Evolutionary conservation across 2,888 invertebrate species (phyloP).

Genomic region (Brachyopa scutellaris): DNA sequence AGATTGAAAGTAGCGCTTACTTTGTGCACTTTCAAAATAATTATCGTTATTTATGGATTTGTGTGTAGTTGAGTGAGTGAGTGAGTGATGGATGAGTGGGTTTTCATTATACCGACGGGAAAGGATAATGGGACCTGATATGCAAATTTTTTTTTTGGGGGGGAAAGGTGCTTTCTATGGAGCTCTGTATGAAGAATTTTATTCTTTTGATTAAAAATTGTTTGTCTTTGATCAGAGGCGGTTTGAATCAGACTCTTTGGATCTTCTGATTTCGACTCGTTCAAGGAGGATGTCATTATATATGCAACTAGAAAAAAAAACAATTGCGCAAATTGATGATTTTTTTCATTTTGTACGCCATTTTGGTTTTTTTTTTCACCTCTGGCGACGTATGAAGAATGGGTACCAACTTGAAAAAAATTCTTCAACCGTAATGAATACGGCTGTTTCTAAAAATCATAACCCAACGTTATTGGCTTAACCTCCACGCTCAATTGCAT

Average conservation of each 20-base stretch:
- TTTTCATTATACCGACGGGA: constrained; percentile 17
- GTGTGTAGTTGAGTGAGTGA: constrained; percentile 54
- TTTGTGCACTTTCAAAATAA: constrained; percentile 56
- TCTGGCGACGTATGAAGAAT: too few species aligned
- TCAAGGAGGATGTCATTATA: not conserved
- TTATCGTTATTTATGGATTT: constrained; percentile 66
- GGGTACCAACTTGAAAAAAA: too few species aligned
- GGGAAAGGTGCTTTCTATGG: not conserved
- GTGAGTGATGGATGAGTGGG: constrained; percentile 32
- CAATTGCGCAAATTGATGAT: too few species aligned
- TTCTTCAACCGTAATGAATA: too few species aligned
- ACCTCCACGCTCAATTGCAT: too few species aligned
- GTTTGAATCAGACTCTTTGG: constrained; percentile 12
- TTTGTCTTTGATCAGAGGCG: constrained; percentile 27
- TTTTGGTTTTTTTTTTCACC: too few species aligned
- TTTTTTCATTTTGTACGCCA: too few species aligned
- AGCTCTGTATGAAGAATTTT: not conserved
- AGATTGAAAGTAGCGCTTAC: constrained; percentile 63
- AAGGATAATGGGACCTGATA: constrained; percentile 46
- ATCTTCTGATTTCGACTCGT: constrained; percentile 15
- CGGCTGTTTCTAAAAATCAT: too few species aligned
- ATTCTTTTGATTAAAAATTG: constrained; percentile 57
- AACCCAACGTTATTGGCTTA: too few species aligned
- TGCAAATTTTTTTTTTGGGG: constrained; percentile 18
- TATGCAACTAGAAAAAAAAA: not conserved